A percentile compares a stretch with the other conserved stretches of the same genome.
phyloP scores from a whole-genome alignment of 2,888 invertebrate species.

The Glyphotaelius pellucidus region DNA sequence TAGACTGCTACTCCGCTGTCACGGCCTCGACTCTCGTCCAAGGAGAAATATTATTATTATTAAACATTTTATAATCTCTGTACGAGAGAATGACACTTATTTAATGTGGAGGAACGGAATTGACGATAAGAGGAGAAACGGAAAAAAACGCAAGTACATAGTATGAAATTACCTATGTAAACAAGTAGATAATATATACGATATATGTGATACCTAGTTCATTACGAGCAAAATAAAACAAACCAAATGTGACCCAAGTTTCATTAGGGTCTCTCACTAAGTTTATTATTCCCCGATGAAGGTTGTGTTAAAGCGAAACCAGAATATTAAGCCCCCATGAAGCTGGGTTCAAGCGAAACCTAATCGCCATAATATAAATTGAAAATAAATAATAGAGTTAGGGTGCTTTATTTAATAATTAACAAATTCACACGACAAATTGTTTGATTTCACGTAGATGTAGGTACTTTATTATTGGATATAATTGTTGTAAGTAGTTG shows the following conservation, averaged over 20 bases:
- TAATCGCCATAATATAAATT: too few species aligned
- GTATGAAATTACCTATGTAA: background rate
- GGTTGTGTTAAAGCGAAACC: too few species aligned
- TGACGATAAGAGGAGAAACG: too few species aligned
- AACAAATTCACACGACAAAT: background rate
- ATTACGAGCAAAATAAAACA: too few species aligned
- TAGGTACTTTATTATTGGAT: background rate
- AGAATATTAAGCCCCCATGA: background rate
- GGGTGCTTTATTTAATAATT: background rate
- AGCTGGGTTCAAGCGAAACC: background rate
- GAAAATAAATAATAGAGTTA: too few species aligned
- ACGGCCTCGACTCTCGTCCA: slow-evolving; percentile 16
- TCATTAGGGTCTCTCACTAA: background rate
- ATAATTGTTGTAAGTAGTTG: background rate
- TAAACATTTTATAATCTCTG: background rate
- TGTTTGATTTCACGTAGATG: background rate
- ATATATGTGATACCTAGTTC: too few species aligned
- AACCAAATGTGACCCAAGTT: background rate
- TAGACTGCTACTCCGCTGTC: slow-evolving; percentile 3
- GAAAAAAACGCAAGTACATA: background rate
- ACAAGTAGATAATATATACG: background rate
- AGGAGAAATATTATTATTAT: slow-evolving; percentile 26
- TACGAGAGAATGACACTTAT: background rate
- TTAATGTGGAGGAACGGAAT: background rate
- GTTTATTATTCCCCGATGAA: too few species aligned